Evolutionary conservation across 1,140 invertebrate species (phyloP).

Genomic region (Cecropterus lyciades): DNA sequence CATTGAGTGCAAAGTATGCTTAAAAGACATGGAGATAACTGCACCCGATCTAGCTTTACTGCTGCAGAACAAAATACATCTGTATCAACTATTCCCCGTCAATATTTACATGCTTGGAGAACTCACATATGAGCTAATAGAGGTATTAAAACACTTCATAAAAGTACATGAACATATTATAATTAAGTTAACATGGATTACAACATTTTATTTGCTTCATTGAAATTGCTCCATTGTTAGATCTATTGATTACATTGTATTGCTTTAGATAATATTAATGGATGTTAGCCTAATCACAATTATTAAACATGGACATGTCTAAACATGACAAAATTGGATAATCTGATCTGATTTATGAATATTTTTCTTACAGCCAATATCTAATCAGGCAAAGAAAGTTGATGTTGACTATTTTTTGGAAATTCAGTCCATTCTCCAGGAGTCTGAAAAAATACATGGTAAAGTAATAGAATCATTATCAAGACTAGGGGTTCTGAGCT

Average conservation of each 20-base stretch:
- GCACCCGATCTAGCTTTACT: constrained; percentile 44
- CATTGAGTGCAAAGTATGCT: constrained; percentile 71
- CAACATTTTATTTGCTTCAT: no score
- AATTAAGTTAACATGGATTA: no score
- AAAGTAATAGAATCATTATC: no score
- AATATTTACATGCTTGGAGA: constrained; percentile 71
- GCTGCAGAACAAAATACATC: constrained; percentile 49
- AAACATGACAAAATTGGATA: no score
- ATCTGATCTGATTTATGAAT: no score
- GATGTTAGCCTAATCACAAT: no score
- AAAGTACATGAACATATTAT: no score
- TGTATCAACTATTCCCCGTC: constrained; percentile 65
- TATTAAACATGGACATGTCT: no score
- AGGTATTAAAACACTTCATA: constrained; percentile 44
- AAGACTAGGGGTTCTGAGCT: no score
- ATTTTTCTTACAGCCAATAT: constrained; percentile 27
- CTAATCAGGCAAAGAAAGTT: constrained; percentile 25
- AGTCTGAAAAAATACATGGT: constrained; percentile 52
- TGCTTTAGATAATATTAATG: no score
- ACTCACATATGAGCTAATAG: constrained; percentile 41
- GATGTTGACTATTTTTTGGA: constrained; percentile 57
- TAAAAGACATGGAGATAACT: constrained; percentile 53
- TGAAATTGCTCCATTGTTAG: no score
- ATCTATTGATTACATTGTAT: no score
- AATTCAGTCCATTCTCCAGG: constrained; percentile 52